Conservation (phyloP, 2,888 invertebrate genomes). For the Hoplodrina blanda region DNA sequence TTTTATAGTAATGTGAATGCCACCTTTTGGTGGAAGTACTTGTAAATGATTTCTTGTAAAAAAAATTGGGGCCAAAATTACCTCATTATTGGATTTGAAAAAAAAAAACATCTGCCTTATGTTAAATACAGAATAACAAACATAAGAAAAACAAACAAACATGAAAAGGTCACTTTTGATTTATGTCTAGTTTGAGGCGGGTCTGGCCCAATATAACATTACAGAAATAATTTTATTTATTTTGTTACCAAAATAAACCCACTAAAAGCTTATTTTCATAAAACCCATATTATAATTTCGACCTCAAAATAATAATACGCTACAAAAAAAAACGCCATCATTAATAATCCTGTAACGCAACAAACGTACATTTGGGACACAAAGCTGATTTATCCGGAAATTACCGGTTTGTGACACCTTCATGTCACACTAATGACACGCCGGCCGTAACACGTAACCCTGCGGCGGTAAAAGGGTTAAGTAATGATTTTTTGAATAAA, state of each 20-base stretch:
- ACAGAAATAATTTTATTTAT: conserved; percentile 1
- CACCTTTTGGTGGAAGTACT: neutral
- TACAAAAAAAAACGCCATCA: conserved; percentile 41
- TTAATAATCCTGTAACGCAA: conserved; percentile 56
- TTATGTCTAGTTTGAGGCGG: neutral
- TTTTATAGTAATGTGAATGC: conserved; percentile 29
- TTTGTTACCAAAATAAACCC: neutral
- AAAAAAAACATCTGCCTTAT: no score
- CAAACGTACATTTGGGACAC: conserved; percentile 59
- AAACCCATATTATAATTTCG: conserved; percentile 31
- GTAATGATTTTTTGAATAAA: conserved; percentile 55
- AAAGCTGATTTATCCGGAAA: conserved; percentile 65
- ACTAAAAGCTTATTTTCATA: conserved; percentile 29
- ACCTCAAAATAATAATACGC: conserved; percentile 29
- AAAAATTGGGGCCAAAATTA: no score
- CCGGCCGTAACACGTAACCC: conserved; percentile 41
- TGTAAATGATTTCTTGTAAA: conserved; percentile 5
- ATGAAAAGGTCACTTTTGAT: neutral
- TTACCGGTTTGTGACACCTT: conserved; percentile 61
- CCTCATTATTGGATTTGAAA: no score
- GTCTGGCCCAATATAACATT: neutral
- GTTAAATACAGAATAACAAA: neutral
- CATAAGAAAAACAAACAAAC: neutral
- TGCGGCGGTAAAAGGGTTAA: conserved; percentile 48
- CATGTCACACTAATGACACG: conserved; percentile 57